Base-by-base conservation (phyloP, 2,113 vertebrate genomes). In the Paramisgurnus dabryanus region DNA sequence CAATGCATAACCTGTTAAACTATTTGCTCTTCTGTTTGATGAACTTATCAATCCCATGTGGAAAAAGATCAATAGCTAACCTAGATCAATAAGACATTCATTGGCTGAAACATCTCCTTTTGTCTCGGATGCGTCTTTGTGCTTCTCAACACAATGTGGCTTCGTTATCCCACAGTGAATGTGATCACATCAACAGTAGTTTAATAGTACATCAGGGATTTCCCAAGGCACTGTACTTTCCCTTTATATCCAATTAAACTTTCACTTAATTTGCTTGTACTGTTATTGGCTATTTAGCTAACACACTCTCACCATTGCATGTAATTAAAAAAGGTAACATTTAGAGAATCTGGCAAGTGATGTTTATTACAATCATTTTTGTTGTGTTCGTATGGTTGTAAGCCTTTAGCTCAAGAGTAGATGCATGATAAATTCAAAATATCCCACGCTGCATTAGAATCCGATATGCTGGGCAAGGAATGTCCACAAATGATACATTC, bases 171-270 rank as follows among this genome's bases (percentile, higher is more conserved):
- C 15, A 39, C 15, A 22, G 55, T 15, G 17, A 2, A 22, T 27
- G 63, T 88, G 85, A 89, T 87, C 90, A 89, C 85, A 90, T 88
- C 83, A 87, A 88, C 87, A 87, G 85, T 85, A 78, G 49, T 75
- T 70, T 78, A 78, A 67, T 4, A 68, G 34, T 10, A 79, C 81
- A 86, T n/a, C 34, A 40, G 87, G 89, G 87, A 83, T 69, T 91
- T 91, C 87, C 88, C 87, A 86, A 40, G 74, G 78, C 87, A 87
- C 72, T 82, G n/a, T 78, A 79, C 47, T 67, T 65, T 71, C 43
- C 53, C 81, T 78, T 64, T 70, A 13, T 65, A 18, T 64, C 11
- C 43, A 40, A 40, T 71, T 53, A 49, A 64, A 53, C 50, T 4
- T 60, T 9, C 57, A 72, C 8, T 63, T 27, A 74, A 74, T 18